Evolutionary conservation across 2,113 vertebrate genomes (phyloP).

Genomic region (Clinocottus analis): DNA sequence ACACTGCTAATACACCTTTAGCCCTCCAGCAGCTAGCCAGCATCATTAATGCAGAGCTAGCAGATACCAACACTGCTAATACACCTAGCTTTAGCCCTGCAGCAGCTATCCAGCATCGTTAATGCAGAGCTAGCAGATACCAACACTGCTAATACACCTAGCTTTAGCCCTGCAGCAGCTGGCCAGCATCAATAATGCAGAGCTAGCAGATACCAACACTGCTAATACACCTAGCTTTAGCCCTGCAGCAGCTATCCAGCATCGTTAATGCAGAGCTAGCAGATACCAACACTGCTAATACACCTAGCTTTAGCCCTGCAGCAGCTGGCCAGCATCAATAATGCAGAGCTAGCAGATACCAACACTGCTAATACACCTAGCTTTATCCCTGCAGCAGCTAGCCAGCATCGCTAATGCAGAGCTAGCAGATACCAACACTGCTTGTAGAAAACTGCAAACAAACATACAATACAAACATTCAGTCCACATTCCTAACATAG

Average conservation of each 20-base stretch:
- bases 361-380: not conserved
- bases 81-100: not conserved
- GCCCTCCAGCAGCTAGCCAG: not conserved
- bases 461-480: too few species aligned
- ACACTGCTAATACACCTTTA: not conserved
- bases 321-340: constrained; percentile 30
- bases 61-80: not conserved
- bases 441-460: too few species aligned
- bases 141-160: not conserved
- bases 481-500: too few species aligned
- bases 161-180: constrained; percentile 7
- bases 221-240: not conserved
- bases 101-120: not conserved
- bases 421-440: too few species aligned
- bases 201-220: not conserved
- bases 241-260: constrained; percentile 25
- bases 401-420: too few species aligned
- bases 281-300: not conserved
- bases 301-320: not conserved
- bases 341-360: not conserved
- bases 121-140: not conserved
- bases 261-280: too few species aligned
- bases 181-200: constrained; percentile 12
- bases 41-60: too few species aligned
- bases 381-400: constrained; percentile 19